A percentile compares a stretch with the other conserved stretches of the same genome.
These are phyloP conservation scores for Takifugu bimaculatus DNA, from an alignment of 2,113 vertebrate species.

Conservation along the genomic window DNA sequence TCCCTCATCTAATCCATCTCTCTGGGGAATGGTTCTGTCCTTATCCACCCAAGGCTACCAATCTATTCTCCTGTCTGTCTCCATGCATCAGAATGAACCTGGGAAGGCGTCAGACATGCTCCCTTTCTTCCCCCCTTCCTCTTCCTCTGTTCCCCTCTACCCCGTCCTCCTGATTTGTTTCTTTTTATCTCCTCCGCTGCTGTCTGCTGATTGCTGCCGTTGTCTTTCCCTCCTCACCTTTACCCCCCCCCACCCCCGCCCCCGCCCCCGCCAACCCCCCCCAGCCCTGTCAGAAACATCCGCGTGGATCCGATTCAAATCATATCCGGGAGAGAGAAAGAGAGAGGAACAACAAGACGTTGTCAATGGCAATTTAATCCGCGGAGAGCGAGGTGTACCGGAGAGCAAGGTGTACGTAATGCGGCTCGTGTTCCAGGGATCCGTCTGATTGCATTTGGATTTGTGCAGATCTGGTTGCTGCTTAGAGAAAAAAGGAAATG, in stretches of 20 bases:
- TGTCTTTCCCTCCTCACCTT: conserved; percentile 36
- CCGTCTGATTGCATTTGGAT: conserved; percentile 66
- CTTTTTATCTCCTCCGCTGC: conserved; percentile 33
- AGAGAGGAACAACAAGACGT: conserved; percentile 57
- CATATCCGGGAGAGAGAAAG: conserved; percentile 42
- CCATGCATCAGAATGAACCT: conserved; percentile 77
- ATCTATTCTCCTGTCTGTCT: conserved; percentile 77
- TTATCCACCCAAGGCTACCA: conserved; percentile 81
- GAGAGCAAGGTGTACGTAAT: conserved; percentile 55
- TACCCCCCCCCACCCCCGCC: conserved; percentile 18
- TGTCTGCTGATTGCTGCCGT: conserved; percentile 26
- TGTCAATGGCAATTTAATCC: conserved; percentile 66
- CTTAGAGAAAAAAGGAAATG: conserved; percentile 31
- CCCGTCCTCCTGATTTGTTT: conserved; percentile 46
- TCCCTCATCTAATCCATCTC: conserved; percentile 79
- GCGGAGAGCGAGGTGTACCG: conserved; percentile 49
- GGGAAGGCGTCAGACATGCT: conserved; percentile 67
- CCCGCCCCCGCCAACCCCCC: conserved; percentile 22
- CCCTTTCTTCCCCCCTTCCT: conserved; percentile 48
- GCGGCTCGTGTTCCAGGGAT: conserved; percentile 58
- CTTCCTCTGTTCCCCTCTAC: conserved; percentile 30
- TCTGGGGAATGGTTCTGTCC: conserved; percentile 77
- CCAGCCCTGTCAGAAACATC: conserved; percentile 46
- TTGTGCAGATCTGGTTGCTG: conserved; percentile 53
- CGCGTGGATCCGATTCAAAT: conserved; percentile 59